Evolutionary conservation across 2,888 invertebrate species (phyloP).

Genomic region (Tetragnatha montana): DNA sequence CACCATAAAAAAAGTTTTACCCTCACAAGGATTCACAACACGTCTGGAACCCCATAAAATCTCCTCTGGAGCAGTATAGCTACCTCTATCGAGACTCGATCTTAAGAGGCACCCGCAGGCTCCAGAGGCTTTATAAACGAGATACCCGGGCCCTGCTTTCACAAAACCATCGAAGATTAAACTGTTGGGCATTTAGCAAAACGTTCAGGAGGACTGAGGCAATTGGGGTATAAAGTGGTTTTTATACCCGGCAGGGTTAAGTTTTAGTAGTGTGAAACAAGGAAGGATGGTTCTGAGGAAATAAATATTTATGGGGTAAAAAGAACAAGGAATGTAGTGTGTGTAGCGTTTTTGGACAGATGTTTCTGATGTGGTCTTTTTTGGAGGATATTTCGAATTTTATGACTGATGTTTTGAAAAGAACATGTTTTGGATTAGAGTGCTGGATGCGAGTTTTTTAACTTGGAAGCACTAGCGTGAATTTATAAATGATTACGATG

Average conservation of each 20-base stretch:
- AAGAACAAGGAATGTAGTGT: not conserved
- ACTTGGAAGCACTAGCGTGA: too few species aligned
- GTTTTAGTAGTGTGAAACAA: not conserved
- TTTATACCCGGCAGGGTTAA: not conserved
- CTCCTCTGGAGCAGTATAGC: not conserved
- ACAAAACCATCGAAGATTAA: not conserved
- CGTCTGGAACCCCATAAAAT: constrained; percentile 5
- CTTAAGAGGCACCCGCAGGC: constrained; percentile 13
- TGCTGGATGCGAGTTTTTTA: too few species aligned
- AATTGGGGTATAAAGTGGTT: not conserved
- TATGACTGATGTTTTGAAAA: not conserved
- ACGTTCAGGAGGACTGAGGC: not conserved
- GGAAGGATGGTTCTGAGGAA: not conserved
- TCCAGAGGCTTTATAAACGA: constrained; percentile 28
- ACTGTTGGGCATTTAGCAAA: not conserved
- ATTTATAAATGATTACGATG: too few species aligned
- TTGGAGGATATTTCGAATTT: not conserved
- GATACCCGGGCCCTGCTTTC: not conserved
- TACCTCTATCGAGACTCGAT: not conserved
- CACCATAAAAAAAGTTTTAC: not conserved
- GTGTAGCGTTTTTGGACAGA: not conserved
- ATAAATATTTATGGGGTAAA: not conserved
- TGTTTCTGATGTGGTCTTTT: not conserved
- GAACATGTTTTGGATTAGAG: not conserved
- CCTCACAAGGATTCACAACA: not conserved